Evolutionary conservation across 2,113 vertebrate species (phyloP).

Genomic region (Tetraodon nigroviridis): DNA sequence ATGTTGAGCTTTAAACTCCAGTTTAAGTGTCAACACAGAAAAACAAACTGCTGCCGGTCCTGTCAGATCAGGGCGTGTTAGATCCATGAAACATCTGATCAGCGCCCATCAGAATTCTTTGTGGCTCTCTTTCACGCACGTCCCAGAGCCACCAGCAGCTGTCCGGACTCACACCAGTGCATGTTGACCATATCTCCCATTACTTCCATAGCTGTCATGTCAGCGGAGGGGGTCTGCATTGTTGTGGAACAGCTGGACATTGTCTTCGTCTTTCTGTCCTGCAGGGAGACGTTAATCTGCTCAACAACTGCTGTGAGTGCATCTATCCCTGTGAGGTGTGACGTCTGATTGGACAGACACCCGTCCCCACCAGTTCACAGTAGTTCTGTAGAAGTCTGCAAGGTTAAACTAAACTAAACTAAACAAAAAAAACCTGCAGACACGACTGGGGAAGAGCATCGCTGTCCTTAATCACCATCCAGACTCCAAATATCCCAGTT

Average conservation of each 20-base stretch:
- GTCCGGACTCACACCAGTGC: constrained; percentile 18
- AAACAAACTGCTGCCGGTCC: too few species aligned
- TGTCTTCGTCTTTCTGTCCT: constrained; percentile 43
- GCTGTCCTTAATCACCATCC: too few species aligned
- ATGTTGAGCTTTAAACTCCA: too few species aligned
- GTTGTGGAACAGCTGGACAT: constrained; percentile 60
- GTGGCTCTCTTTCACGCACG: background rate
- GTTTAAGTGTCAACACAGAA: too few species aligned
- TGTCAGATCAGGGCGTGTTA: too few species aligned
- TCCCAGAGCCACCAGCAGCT: constrained; percentile 48
- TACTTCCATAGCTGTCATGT: constrained; percentile 24
- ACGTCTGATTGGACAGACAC: background rate
- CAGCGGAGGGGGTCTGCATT: constrained; percentile 28
- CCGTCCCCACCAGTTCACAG: too few species aligned
- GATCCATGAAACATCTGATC: background rate
- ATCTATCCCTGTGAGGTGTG: constrained; percentile 7
- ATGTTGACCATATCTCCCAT: constrained; percentile 26
- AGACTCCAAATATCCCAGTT: too few species aligned
- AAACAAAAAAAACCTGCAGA: background rate
- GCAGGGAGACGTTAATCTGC: constrained; percentile 30
- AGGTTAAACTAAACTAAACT: too few species aligned
- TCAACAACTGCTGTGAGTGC: constrained; percentile 26
- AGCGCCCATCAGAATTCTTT: background rate
- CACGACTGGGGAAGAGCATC: background rate
- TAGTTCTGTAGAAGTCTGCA: too few species aligned